Conservation (phyloP, 2,797 vertebrate species). For the Bovichtus variegatus region DNA sequence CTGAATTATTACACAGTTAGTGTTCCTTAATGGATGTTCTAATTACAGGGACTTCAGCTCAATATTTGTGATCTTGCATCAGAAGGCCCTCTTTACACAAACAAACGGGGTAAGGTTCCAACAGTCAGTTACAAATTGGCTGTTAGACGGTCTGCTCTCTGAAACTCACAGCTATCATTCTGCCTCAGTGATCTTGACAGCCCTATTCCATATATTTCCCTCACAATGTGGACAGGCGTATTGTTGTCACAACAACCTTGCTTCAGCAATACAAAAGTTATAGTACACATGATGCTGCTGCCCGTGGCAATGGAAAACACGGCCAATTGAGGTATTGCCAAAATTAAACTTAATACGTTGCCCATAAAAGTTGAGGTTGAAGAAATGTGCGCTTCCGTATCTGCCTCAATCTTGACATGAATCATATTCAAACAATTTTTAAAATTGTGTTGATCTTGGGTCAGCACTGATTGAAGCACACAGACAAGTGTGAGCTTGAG, state of each 20-base stretch:
- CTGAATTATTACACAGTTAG: constrained; percentile 9
- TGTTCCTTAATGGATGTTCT: constrained; percentile 17
- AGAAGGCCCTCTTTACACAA: constrained; percentile 32
- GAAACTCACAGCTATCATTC: constrained; percentile 70
- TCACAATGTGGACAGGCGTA: constrained; percentile 52
- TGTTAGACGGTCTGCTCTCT: constrained; percentile 56
- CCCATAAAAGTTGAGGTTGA: constrained; percentile 19
- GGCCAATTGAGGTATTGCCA: constrained; percentile 17
- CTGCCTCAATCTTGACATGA: constrained; percentile 19
- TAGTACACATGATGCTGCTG: constrained; percentile 45
- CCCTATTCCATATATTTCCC: constrained; percentile 61
- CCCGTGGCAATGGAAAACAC: constrained; percentile 14
- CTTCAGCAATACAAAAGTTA: constrained; percentile 52
- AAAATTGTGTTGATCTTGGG: constrained; percentile 6
- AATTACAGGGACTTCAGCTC: constrained; percentile 17
- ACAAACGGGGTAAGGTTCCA: constrained; percentile 35
- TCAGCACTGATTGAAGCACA: background rate
- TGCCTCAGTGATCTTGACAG: constrained; percentile 63
- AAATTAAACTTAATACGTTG: constrained; percentile 45
- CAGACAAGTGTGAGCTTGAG: background rate
- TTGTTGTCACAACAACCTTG: constrained; percentile 66
- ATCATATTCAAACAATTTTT: constrained; percentile 19
- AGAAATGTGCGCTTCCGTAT: constrained; percentile 23
- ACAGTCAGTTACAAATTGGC: constrained; percentile 65
- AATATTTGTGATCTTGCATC: constrained; percentile 17